phyloP scores from a whole-genome alignment of 2,113 vertebrate genomes.

The Capricornis sumatraensis region DNA sequence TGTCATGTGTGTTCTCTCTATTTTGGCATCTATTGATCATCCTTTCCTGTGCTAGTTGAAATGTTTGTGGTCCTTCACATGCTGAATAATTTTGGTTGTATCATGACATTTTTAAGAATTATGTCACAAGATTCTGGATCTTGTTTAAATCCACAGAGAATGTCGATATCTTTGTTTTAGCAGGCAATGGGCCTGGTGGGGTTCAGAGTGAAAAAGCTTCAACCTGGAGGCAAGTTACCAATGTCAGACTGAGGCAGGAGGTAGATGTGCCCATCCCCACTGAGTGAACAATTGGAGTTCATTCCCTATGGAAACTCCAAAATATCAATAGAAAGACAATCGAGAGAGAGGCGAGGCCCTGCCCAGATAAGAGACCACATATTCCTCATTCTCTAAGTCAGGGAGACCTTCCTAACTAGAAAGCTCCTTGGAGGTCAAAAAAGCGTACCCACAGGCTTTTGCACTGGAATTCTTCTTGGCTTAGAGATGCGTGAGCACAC shows the following conservation, averaged over 20 bases:
- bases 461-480: neutral
- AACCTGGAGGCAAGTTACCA: neutral
- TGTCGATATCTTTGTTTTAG: neutral
- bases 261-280: neutral
- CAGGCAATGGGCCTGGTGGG: neutral
- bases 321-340: neutral
- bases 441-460: neutral
- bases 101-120: neutral
- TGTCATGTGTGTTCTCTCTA: neutral
- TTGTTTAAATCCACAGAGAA: neutral
- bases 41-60: neutral
- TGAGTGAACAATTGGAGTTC: neutral
- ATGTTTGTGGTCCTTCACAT: neutral
- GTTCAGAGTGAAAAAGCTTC: neutral
- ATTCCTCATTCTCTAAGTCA: neutral
- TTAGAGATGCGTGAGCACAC: neutral
- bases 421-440: neutral
- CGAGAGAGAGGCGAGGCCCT: neutral
- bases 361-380: neutral
- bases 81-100: neutral
- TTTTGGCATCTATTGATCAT: neutral
- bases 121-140: neutral
- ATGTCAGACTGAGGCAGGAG: neutral
- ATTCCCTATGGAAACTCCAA: neutral
- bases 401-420: neutral